Base-by-base conservation (phyloP, 2,113 vertebrate genomes). In the Benitochromis conjunctus region DNA sequence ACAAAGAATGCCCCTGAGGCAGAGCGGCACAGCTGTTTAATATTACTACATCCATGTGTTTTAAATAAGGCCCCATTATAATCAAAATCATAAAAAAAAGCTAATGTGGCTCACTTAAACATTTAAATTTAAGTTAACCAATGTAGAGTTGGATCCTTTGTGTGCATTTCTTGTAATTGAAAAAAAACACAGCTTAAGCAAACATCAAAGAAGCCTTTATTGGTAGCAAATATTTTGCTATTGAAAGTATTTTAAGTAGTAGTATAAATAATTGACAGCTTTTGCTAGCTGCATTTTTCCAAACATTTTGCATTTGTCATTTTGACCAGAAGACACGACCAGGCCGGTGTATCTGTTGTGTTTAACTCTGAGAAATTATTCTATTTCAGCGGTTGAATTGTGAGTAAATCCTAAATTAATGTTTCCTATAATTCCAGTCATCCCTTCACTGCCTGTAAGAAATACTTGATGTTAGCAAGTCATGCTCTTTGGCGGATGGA, bases 81-180 rank as follows among this genome's bases (percentile, higher is more conserved):
- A 97, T 96, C 95, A 96, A 96, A 96, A 96, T 96, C 96, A 96
- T 96, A 95, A 96, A 96, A 96, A 93, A 92, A 95, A 95, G 93
- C 92, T 95, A 95, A 96, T 95, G 95, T 91, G 94, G 94, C 89
- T 93, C 92, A 92, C 91, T 94, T 94, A 94, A 93, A 95, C 91
- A 94, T 95, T 95, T 95, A 92, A 94, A 95, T 94, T 90, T 91
- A 89, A 95, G 89, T 94, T 94, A 91, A 92, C 92, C 87, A 91
- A 85, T 91, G 90, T 86, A 89, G 91, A 93, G 91, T 94, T 93
- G 90, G 89, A 93, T 89, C 88, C 82, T 94, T 85, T 92, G 82
- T 82, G 86, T 86, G 79, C 26, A 38, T 76, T 90, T 90, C 58
- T 89, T 84, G 87, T 93, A 76, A 76, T 83, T 81, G 12, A 83